phyloP scores from a whole-genome alignment of 2,797 vertebrate species.

The Tympanoctomys barrerae region DNA sequence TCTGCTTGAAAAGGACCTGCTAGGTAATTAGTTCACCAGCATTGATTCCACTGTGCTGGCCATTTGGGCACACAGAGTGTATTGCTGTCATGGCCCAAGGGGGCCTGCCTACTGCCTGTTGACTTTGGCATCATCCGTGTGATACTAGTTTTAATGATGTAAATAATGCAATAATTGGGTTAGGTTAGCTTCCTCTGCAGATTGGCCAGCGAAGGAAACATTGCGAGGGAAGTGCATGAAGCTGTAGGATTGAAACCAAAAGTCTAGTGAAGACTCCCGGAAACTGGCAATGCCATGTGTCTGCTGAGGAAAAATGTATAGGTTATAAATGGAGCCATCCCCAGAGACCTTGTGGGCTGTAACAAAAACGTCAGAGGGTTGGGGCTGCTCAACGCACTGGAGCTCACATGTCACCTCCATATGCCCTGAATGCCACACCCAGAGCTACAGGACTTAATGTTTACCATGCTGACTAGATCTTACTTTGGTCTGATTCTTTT shows the following conservation, averaged over 20 bases:
- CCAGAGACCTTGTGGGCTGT: neutral
- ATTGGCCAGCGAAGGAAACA: neutral
- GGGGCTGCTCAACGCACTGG: neutral
- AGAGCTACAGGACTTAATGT: neutral
- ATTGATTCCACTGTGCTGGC: neutral
- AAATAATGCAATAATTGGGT: neutral
- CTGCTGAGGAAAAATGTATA: neutral
- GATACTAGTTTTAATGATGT: neutral
- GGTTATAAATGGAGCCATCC: neutral
- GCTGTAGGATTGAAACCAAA: neutral
- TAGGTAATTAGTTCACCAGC: neutral
- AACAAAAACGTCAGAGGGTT: neutral
- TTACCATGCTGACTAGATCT: neutral
- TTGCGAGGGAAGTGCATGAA: neutral
- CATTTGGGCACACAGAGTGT: neutral
- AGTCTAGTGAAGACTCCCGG: neutral
- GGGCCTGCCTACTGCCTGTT: neutral
- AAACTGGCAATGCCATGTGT: neutral
- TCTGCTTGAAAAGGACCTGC: neutral
- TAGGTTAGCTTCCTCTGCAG: neutral
- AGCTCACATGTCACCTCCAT: neutral
- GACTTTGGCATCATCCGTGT: neutral
- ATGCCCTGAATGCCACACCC: neutral
- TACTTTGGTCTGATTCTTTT: neutral
- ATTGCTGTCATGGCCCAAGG: neutral